Evolutionary conservation across 2,797 vertebrate species (phyloP).

Genomic region (Microchirus variegatus): DNA sequence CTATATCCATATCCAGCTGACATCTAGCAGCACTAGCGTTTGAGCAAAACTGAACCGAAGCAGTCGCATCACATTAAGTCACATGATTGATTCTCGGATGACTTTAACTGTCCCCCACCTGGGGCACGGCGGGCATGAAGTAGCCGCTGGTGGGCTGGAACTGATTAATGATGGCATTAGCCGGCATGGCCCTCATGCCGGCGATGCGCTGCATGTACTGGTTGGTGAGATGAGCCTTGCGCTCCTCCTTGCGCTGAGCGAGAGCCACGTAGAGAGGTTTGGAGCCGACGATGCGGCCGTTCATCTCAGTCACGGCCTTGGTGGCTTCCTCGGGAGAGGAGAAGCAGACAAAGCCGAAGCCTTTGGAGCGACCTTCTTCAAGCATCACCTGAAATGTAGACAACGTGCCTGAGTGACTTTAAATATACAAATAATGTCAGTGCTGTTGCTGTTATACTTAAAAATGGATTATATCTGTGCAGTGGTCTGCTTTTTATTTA

Average conservation of each 20-base stretch:
- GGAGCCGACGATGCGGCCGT: conserved; percentile 97
- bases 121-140: conserved; percentile 97
- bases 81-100: neutral
- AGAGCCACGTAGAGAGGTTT: conserved; percentile 97
- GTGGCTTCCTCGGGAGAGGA: conserved; percentile 98
- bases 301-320: conserved; percentile 99
- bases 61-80: neutral
- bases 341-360: conserved; percentile 99
- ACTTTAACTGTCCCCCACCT: conserved; percentile 48
- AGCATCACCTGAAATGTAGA: conserved; percentile 90
- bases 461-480: neutral
- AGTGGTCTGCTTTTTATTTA: conserved; percentile 44
- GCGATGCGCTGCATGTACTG: conserved; percentile 99
- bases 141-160: conserved; percentile 97
- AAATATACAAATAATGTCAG: neutral
- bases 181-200: conserved; percentile 97
- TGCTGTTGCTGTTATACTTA: neutral
- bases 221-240: conserved; percentile 97
- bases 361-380: conserved; percentile 97
- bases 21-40: too few relatives aligned
- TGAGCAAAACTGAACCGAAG: too few relatives aligned
- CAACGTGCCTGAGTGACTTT: neutral
- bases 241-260: conserved; percentile 97
- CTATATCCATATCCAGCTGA: too few relatives aligned
- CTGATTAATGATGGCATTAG: conserved; percentile 97